phyloP scores from a whole-genome alignment of 2,797 vertebrate species.

The Pantherophis alleghaniensis region DNA sequence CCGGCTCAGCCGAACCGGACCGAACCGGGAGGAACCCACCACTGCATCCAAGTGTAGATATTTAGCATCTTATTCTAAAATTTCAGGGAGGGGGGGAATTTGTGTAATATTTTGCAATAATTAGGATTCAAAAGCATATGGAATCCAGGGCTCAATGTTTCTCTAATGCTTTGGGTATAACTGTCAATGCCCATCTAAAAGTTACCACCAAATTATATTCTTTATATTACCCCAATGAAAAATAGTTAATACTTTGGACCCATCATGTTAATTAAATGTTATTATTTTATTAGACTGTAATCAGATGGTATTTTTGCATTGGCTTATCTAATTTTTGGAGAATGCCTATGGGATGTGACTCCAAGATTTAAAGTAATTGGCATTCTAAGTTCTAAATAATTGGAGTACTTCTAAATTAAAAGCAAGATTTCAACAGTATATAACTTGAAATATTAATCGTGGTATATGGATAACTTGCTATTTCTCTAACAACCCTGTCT shows the following conservation, averaged over 20 bases:
- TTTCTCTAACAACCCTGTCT: not conserved
- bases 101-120: not conserved
- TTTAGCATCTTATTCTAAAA: not conserved
- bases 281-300: not conserved
- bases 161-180: not conserved
- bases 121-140: not conserved
- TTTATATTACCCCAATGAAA: not conserved
- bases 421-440: not conserved
- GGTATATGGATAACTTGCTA: not conserved
- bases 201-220: not conserved
- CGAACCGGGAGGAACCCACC: too few species aligned
- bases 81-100: not conserved
- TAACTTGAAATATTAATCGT: not conserved
- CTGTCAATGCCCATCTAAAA: not conserved
- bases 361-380: not conserved
- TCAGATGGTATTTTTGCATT: not conserved
- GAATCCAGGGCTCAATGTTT: not conserved
- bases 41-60: not conserved
- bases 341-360: not conserved
- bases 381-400: not conserved
- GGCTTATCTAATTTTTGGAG: not conserved
- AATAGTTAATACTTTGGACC: not conserved
- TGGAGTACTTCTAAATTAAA: not conserved
- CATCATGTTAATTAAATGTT: not conserved
- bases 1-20: too few species aligned